These are phyloP conservation scores for Danio albolineatus DNA, from an alignment of 2,797 vertebrate genomes.

Conservation along the genomic window DNA sequence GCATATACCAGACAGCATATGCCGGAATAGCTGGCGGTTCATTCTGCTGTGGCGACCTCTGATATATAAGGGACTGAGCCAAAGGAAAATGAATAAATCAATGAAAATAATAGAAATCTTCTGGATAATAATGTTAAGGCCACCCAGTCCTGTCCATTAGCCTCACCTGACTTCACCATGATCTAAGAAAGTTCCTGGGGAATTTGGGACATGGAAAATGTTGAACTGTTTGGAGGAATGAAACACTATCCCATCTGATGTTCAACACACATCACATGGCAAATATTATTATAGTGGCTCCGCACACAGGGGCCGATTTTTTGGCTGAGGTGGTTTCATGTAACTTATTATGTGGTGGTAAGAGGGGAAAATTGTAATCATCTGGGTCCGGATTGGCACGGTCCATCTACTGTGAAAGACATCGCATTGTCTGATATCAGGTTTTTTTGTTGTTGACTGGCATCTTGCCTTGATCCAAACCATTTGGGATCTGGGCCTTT, in stretches of 20 bases:
- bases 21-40: too few species aligned
- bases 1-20: too few species aligned
- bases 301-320: conserved; percentile 70
- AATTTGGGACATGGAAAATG: conserved; percentile 58
- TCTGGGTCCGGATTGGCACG: conserved; percentile 75
- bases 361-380: conserved; percentile 80
- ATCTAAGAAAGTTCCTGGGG: conserved; percentile 61
- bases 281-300: conserved; percentile 75
- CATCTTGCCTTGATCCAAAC: conserved; percentile 65
- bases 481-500: conserved; percentile 67
- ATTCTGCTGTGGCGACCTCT: too few species aligned
- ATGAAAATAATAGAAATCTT: conserved; percentile 10
- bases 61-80: too few species aligned
- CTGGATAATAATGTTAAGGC: conserved; percentile 59
- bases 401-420: conserved; percentile 65
- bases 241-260: conserved; percentile 73
- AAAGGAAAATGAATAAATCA: too few species aligned
- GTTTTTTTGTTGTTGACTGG: conserved; percentile 61
- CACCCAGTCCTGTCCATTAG: conserved; percentile 72
- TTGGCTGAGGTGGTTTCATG: conserved; percentile 65
- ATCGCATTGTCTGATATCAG: conserved; percentile 71
- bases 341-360: conserved; percentile 77
- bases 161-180: conserved; percentile 68
- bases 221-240: conserved; percentile 53
- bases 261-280: conserved; percentile 75